Base-by-base conservation (phyloP, 2,113 vertebrate genomes). In the Pica pica region DNA sequence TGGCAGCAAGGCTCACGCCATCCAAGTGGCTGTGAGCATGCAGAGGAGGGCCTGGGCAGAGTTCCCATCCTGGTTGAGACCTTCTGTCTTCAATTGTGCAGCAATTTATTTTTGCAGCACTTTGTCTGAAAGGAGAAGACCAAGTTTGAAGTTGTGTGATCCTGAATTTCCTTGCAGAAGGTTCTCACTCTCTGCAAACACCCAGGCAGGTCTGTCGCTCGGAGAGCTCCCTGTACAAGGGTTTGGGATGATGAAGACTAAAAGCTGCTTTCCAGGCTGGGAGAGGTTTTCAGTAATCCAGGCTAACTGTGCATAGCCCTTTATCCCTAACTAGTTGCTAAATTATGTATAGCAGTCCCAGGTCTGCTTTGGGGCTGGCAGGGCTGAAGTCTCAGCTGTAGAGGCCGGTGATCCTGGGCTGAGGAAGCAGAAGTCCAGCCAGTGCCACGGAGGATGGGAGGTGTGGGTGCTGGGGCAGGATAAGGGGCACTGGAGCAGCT, bases 281-380 rank as follows among this genome's bases (percentile, higher is more conserved):
- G 78, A 73, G 78, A 87, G 71, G 65, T 87, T 97, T 95, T 88
- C 59, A 56, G 1, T 92, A 89, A 95, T 94, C 91, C 81, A 50
- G 35, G 75, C 70, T 94, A 76, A 87, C 74, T 0, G 0, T 76
- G 81, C 82, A 50, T 73, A 94, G 67, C 78, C 74, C 21, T 91
- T 93, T 93, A 85, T 93, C 87, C 69, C 57, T 89, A 65, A 50
- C 87, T 87, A 50, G 84, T 64, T 73, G 74, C 81, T 93, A 83
- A 94, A 91, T 80, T 57, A 85, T 42, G 46, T 11, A 4, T 13
- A 61, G 49, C 84, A 50, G 53, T 70, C 49, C 77, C 27, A 30
- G 49, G 60, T 63, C 80, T 80, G 56, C 68, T 83, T 83, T 1
- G 5, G 61, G 70, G 42, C 81, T 87, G 89, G 64, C 80, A 93